A percentile compares a stretch with the other conserved stretches of the same genome.
These are phyloP conservation scores for Sceliomorpha sp. DNA, from an alignment of 2,888 invertebrate species.

Conservation along the genomic window DNA sequence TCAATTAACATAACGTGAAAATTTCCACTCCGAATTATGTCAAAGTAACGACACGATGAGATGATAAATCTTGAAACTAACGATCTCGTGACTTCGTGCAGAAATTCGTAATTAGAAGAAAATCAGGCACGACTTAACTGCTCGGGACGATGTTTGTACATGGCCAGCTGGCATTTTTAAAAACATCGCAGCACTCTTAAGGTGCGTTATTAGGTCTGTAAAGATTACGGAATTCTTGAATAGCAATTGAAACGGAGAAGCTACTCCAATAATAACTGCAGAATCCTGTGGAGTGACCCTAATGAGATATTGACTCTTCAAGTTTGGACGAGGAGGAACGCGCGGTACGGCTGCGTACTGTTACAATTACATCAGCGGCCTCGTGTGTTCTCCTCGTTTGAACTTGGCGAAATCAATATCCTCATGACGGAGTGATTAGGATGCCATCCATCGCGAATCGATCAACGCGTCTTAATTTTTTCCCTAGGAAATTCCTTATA, in stretches of 20 bases:
- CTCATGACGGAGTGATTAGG: slow-evolving; percentile 32
- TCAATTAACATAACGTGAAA: too few species aligned
- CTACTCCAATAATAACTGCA: slow-evolving; percentile 38
- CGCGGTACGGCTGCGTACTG: slow-evolving; percentile 18
- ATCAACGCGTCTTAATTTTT: too few species aligned
- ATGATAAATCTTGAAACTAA: too few species aligned
- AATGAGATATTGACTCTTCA: slow-evolving; percentile 51
- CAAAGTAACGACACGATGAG: too few species aligned
- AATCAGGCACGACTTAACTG: too few species aligned
- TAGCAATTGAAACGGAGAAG: slow-evolving; percentile 11
- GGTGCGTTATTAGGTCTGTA: slow-evolving; percentile 20
- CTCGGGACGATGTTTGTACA: too few species aligned
- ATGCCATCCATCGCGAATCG: slow-evolving; percentile 9
- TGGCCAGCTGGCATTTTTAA: too few species aligned
- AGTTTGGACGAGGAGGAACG: slow-evolving; percentile 29
- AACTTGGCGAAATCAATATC: slow-evolving; percentile 45
- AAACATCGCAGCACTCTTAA: too few species aligned
- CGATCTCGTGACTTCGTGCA: too few species aligned
- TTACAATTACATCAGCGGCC: slow-evolving; percentile 34
- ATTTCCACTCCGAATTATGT: too few species aligned
- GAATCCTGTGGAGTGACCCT: slow-evolving; percentile 32
- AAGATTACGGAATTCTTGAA: slow-evolving; percentile 17
- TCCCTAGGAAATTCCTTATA: too few species aligned
- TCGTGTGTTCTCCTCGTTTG: slow-evolving; percentile 25
- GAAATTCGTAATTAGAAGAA: too few species aligned